Percentiles rank a stretch among this genome's conserved stretches.
phyloP scores from a whole-genome alignment of 2,888 invertebrate species.

The Tiliacea citrago region DNA sequence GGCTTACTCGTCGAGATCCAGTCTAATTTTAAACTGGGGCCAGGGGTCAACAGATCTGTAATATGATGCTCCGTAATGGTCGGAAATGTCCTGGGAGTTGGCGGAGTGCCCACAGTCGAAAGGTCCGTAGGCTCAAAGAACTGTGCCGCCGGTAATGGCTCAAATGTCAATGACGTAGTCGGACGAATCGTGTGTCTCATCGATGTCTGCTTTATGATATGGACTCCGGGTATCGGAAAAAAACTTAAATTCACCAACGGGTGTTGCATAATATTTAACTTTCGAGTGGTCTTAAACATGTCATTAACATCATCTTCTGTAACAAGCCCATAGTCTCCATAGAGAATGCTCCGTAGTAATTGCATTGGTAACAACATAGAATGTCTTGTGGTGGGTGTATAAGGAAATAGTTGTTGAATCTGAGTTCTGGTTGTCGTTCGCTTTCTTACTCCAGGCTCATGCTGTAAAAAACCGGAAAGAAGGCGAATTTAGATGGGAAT shows the following conservation, averaged over 20 bases:
- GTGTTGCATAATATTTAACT: not conserved
- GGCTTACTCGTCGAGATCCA: not conserved
- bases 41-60: constrained; percentile 12
- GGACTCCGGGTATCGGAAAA: constrained; percentile 4
- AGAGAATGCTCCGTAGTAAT: constrained; percentile 24
- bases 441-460: constrained; percentile 8
- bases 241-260: constrained; percentile 39
- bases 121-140: not conserved
- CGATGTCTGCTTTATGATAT: not conserved
- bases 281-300: constrained; percentile 34
- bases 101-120: not conserved
- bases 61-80: not conserved
- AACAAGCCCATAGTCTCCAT: constrained; percentile 10
- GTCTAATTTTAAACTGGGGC: not conserved
- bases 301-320: constrained; percentile 27
- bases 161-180: not conserved
- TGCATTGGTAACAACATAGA: constrained; percentile 15
- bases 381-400: constrained; percentile 37
- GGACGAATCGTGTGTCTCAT: not conserved
- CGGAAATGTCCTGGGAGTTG: not conserved
- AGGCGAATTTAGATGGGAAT: constrained; percentile 19
- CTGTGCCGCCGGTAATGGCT: too few species aligned
- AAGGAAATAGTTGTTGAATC: constrained; percentile 21
- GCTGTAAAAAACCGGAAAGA: constrained; percentile 40
- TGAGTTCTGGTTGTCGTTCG: constrained; percentile 6